These are phyloP conservation scores for Artemia sp. DNA, from an alignment of 2,888 invertebrate species.

Conservation along the genomic window DNA sequence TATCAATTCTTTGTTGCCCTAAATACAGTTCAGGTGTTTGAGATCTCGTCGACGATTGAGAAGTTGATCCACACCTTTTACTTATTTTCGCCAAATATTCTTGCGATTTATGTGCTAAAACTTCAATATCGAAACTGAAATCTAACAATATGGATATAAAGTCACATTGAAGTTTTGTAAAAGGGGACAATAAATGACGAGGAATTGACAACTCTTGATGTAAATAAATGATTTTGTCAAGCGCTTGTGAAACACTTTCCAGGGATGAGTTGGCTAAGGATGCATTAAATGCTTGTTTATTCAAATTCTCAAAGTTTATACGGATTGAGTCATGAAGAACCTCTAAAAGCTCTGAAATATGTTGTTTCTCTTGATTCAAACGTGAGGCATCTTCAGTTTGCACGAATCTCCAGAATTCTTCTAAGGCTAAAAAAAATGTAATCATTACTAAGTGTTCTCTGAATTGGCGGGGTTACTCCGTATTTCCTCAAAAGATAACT, in stretches of 20 bases:
- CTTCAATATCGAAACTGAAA: background rate
- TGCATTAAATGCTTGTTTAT: background rate
- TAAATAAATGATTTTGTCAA: background rate
- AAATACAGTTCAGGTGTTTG: background rate
- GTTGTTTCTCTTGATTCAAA: background rate
- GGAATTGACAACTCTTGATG: background rate
- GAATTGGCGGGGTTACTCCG: too few species aligned
- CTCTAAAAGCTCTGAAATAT: background rate
- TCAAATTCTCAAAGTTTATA: background rate
- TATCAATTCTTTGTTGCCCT: background rate
- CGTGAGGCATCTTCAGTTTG: background rate
- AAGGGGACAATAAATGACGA: background rate
- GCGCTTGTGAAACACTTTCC: background rate
- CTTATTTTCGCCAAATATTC: background rate
- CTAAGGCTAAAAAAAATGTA: background rate
- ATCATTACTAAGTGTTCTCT: too few species aligned
- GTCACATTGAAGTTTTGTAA: background rate
- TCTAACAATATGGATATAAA: conserved; percentile 1
- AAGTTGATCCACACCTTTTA: background rate
- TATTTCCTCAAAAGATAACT: too few species aligned
- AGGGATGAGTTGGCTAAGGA: conserved; percentile 11
- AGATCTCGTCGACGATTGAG: conserved; percentile 3
- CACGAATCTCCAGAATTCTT: background rate
- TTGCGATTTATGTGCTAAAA: conserved; percentile 5
- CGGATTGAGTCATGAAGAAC: background rate